These are phyloP conservation scores for Acleris cristana DNA, from an alignment of 2,888 invertebrate genomes.

Conservation along the genomic window DNA sequence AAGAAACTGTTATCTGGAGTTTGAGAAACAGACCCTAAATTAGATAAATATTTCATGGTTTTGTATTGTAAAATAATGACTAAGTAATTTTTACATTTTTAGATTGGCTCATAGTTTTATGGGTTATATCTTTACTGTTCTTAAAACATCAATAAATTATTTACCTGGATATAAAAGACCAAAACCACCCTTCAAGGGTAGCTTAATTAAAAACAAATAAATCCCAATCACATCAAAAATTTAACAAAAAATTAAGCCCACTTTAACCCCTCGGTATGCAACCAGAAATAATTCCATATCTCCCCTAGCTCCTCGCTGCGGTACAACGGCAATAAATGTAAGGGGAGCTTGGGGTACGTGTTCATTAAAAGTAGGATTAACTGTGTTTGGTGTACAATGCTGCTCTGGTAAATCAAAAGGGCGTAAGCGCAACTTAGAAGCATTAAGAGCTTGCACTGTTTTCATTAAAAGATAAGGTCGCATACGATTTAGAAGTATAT, in stretches of 20 bases:
- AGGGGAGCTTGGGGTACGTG: slow-evolving; percentile 36
- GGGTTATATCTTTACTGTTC: not conserved
- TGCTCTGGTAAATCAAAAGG: not conserved
- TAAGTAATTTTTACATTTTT: too few species aligned
- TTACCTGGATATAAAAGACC: too few species aligned
- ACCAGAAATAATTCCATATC: slow-evolving; percentile 29
- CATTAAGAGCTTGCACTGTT: too few species aligned
- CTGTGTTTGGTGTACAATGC: slow-evolving; percentile 41
- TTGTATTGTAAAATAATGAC: too few species aligned
- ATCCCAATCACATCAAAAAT: slow-evolving; percentile 22
- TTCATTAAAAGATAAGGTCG: too few species aligned
- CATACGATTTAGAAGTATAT: too few species aligned
- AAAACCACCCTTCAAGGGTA: slow-evolving; percentile 2
- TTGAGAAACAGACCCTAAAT: too few species aligned
- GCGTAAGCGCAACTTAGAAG: not conserved
- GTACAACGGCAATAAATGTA: slow-evolving; percentile 37
- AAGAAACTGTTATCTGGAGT: too few species aligned
- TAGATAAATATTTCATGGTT: too few species aligned
- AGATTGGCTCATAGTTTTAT: not conserved
- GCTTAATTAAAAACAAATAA: slow-evolving; percentile 35
- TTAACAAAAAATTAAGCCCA: slow-evolving; percentile 37
- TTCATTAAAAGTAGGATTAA: slow-evolving; percentile 49
- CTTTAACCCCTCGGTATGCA: slow-evolving; percentile 21
- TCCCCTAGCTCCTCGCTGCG: slow-evolving; percentile 29
- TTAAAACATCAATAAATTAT: too few species aligned